These are phyloP conservation scores for Platysternon megacephalum DNA, from an alignment of 2,113 vertebrate genomes.

Conservation along the genomic window DNA sequence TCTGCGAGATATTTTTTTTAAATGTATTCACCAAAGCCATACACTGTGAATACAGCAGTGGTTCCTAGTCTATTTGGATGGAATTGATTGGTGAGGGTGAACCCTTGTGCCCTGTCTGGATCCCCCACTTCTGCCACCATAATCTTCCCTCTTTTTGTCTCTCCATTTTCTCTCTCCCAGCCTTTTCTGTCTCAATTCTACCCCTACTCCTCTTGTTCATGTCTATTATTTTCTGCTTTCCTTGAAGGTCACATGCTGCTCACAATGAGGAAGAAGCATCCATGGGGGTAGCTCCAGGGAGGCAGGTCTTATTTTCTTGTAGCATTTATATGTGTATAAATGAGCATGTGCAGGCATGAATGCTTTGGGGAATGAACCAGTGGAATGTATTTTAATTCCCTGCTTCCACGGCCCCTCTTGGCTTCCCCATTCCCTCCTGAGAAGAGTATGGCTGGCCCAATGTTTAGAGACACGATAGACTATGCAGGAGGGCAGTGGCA, in stretches of 20 bases:
- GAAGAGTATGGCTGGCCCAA: not conserved
- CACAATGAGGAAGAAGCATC: not conserved
- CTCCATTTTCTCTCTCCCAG: not conserved
- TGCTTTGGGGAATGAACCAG: not conserved
- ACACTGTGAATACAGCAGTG: not conserved
- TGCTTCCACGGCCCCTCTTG: not conserved
- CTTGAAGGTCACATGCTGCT: not conserved
- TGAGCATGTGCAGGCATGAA: not conserved
- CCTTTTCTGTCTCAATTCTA: not conserved
- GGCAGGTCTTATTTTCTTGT: not conserved
- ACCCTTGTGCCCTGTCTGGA: not conserved
- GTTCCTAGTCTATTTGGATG: not conserved
- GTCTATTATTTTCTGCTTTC: not conserved
- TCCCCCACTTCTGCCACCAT: not conserved
- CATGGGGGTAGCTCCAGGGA: accelerated
- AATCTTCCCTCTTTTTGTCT: not conserved
- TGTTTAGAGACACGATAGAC: not conserved
- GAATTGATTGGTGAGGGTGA: not conserved
- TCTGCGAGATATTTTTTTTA: not conserved
- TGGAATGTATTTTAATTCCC: not conserved
- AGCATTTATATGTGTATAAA: not conserved
- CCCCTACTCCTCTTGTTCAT: not conserved
- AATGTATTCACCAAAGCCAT: not conserved
- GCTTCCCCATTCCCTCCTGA: not conserved
- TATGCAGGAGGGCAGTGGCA: not conserved